Evolutionary conservation across 2,797 vertebrate genomes (phyloP).

Genomic region (Muraenolepis orangiensis): DNA sequence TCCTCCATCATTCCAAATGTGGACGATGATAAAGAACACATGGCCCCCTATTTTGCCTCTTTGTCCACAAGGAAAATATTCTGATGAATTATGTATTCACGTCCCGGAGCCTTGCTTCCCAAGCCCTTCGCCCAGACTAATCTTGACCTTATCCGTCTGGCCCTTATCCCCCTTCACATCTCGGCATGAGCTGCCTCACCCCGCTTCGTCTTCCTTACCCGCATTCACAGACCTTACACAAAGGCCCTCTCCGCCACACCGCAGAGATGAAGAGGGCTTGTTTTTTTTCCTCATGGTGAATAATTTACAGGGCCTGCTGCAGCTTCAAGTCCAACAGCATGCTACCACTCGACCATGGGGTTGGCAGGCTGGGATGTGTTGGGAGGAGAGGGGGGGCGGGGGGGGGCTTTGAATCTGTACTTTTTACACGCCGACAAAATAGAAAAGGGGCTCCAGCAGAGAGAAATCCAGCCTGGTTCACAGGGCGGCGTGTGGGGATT

Average conservation of each 20-base stretch:
- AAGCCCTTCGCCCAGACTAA: slow-evolving; percentile 20
- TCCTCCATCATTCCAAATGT: slow-evolving; percentile 25
- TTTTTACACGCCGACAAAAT: slow-evolving; percentile 42
- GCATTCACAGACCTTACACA: slow-evolving; percentile 23
- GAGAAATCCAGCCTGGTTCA: slow-evolving; percentile 30
- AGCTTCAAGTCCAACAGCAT: slow-evolving; percentile 33
- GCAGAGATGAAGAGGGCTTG: slow-evolving; percentile 23
- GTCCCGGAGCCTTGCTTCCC: slow-evolving; percentile 3
- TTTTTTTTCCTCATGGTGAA: slow-evolving; percentile 33
- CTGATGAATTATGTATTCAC: slow-evolving; percentile 47
- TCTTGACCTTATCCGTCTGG: slow-evolving; percentile 33
- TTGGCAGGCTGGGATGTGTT: slow-evolving; percentile 40
- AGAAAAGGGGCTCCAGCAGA: slow-evolving; percentile 27
- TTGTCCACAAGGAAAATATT: slow-evolving; percentile 21
- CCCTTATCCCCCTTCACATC: slow-evolving; percentile 47
- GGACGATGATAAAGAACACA: slow-evolving; percentile 33
- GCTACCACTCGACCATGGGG: slow-evolving; percentile 23
- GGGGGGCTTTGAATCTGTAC: slow-evolving; percentile 27
- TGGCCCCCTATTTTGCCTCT: slow-evolving; percentile 12
- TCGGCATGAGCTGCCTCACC: slow-evolving; percentile 39
- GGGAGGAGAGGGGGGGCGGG: too few species aligned
- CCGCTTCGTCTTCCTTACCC: slow-evolving; percentile 40
- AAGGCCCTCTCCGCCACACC: slow-evolving; percentile 25
- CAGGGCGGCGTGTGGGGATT: slow-evolving; percentile 20
- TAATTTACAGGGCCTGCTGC: slow-evolving; percentile 37